Conservation (phyloP, 2,888 invertebrate genomes). For the Calliphora vomitoria region DNA sequence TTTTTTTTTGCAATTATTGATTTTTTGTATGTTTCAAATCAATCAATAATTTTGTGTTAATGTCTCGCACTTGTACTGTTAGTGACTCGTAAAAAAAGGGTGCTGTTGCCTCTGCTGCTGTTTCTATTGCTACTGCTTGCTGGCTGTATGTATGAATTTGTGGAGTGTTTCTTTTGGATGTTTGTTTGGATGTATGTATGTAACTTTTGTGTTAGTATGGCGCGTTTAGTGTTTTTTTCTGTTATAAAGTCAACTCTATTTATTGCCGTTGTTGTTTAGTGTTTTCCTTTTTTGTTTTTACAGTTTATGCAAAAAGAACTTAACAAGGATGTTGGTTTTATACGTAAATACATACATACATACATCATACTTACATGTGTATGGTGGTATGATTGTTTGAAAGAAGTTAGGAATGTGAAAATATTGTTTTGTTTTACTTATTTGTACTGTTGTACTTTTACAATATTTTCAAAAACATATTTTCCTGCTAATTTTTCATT, state of each 20-base stretch:
- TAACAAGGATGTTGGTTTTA: conserved; percentile 29
- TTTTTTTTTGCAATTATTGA: conserved; percentile 69
- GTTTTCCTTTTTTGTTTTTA: conserved; percentile 45
- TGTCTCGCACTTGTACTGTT: conserved; percentile 72
- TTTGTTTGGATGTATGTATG: background rate
- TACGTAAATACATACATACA: conserved; percentile 5
- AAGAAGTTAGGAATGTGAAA: conserved; percentile 2
- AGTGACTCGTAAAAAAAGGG: conserved; percentile 70
- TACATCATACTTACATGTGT: background rate
- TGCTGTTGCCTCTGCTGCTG: conserved; percentile 60
- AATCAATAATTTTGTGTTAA: conserved; percentile 82
- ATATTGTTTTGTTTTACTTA: background rate
- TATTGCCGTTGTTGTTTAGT: conserved; percentile 47
- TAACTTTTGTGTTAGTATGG: conserved; percentile 46
- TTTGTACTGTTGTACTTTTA: background rate
- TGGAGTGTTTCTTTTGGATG: conserved; percentile 49
- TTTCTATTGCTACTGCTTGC: conserved; percentile 30
- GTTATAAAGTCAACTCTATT: conserved; percentile 68
- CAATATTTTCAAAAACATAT: background rate
- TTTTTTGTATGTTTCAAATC: conserved; percentile 78
- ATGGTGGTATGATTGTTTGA: background rate
- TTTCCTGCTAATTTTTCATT: background rate
- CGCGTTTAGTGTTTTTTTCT: conserved; percentile 69
- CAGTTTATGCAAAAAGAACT: conserved; percentile 45
- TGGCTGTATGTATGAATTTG: conserved; percentile 39